Base-by-base conservation (phyloP, 2,113 vertebrate species). In the Rynchops niger region DNA sequence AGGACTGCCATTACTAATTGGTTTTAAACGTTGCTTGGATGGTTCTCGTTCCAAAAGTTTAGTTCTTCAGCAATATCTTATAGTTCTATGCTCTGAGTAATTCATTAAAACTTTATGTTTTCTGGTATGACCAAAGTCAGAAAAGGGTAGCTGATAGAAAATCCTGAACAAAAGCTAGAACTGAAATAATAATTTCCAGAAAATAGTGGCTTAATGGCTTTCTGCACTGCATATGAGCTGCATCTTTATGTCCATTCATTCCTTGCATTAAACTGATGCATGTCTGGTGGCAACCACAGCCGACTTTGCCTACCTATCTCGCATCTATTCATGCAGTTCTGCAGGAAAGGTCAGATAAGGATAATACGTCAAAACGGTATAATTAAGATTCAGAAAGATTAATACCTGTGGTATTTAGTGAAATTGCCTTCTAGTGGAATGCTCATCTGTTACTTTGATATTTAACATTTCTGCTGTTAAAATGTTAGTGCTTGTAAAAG, bases 321-420 rank as follows among this genome's bases (percentile, higher is more conserved):
- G 61, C 89, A 78, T 73, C 94, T 97, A 79, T 71, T 97, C 95
- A 32, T 89, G 94, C 96, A 97, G 95, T 45, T 97, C 96, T 96
- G 84, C 43, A 96, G 97, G 96, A 98, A 98, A 98, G 98, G 98
- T 98, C 98, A 98, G 90, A 94, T 92, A 86, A 91, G 98, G 98
- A 96, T 97, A 97, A 98, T 97, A 96, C 97, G 98, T 98, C 98
- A 98, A 98, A 98, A 97, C 97, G 97, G 89, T 98, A 97, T 98
- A 98, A 98, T 98, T 98, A 98, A 98, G 97, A 98, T 97, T 98
- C 97, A 97, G 97, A 97, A 98, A 98, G 98, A 98, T 98, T 98
- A 98, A 98, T 98, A 98, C 97, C 90, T 93, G 97, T 98, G 98
- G 96, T 98, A 98, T 98, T 98, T 98, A 98, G 97, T 98, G 97